These are phyloP conservation scores for Podiceps cristatus DNA, from an alignment of 2,113 vertebrate genomes.

Conservation along the genomic window DNA sequence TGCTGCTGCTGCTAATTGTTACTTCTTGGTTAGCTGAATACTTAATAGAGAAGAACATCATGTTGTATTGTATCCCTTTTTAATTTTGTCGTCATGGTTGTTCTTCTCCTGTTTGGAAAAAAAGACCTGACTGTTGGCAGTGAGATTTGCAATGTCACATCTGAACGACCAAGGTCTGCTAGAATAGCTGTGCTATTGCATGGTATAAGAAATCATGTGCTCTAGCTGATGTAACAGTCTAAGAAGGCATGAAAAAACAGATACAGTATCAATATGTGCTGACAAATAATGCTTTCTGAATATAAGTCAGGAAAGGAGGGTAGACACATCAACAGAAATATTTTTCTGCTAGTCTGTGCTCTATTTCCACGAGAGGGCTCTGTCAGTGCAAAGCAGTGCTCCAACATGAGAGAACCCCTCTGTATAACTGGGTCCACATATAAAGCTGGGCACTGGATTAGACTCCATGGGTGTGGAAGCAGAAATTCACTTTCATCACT, in stretches of 20 bases:
- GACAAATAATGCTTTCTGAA: background rate
- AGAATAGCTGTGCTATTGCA: background rate
- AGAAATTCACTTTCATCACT: background rate
- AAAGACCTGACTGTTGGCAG: background rate
- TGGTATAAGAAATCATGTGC: background rate
- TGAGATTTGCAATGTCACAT: background rate
- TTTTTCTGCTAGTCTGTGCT: background rate
- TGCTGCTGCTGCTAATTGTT: background rate
- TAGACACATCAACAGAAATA: background rate
- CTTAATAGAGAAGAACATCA: background rate
- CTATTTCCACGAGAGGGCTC: background rate
- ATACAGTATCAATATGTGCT: background rate
- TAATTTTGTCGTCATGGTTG: rapidly evolving
- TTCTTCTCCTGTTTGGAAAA: background rate
- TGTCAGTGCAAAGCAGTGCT: background rate
- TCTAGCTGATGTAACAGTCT: background rate
- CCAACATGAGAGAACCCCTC: too few species aligned
- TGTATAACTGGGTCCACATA: rapidly evolving
- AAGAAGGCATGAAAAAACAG: background rate
- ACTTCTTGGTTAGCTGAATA: background rate
- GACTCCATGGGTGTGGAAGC: background rate
- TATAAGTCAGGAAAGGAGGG: background rate
- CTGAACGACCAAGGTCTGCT: rapidly evolving
- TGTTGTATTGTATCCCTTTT: background rate
- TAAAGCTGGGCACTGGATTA: background rate